Percentiles rank a stretch among this genome's conserved stretches.
These are phyloP conservation scores for Vombatus ursinus DNA, from an alignment of 2,113 vertebrate genomes.

Conservation along the genomic window DNA sequence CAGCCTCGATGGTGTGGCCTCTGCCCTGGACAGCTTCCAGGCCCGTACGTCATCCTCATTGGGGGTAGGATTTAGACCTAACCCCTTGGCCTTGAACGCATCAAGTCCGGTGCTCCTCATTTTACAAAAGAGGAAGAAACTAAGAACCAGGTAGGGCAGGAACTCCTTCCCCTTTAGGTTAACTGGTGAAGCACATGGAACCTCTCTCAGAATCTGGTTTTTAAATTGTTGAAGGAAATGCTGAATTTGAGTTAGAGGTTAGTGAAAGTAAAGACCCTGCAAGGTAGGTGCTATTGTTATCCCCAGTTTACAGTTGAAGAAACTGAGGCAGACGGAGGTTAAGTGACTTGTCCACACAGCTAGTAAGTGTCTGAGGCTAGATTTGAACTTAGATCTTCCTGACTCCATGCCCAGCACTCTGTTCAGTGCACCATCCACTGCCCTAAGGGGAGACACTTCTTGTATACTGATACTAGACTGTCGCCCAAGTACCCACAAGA, in stretches of 20 bases:
- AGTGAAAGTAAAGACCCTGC: not conserved
- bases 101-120: not conserved
- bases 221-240: not conserved
- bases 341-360: not conserved
- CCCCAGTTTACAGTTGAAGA: not conserved
- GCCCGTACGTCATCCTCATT: conserved; percentile 85
- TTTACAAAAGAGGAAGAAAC: too few species aligned
- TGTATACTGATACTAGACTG: not conserved
- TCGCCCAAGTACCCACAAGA: not conserved
- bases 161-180: too few species aligned
- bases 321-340: not conserved
- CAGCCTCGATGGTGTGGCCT: conserved; percentile 84
- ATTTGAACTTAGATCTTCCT: not conserved
- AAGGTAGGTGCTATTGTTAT: not conserved
- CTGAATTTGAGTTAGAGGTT: not conserved
- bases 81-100: too few species aligned
- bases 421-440: too few species aligned
- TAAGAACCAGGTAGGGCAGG: not conserved
- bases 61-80: not conserved
- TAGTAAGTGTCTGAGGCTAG: not conserved
- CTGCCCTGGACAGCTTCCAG: conserved; percentile 90
- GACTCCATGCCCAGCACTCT: not conserved
- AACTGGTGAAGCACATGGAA: too few species aligned
- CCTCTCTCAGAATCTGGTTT: not conserved
- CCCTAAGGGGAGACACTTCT: not conserved